These are phyloP conservation scores for Perccottus glenii DNA, from an alignment of 2,113 vertebrate genomes.

Conservation along the genomic window DNA sequence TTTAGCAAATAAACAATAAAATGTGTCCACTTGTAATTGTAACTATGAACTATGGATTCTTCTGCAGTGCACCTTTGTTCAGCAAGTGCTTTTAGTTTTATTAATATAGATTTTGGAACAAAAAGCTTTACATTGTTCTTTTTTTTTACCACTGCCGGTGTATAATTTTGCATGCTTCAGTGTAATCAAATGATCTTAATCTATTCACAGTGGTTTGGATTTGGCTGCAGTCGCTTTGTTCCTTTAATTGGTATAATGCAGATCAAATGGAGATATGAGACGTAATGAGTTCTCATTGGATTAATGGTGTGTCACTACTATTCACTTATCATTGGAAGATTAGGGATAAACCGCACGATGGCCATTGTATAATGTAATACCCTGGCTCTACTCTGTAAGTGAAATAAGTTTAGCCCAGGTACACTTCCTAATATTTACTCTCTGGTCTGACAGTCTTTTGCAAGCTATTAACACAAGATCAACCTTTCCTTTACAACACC, in stretches of 20 bases:
- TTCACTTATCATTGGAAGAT: constrained; percentile 46
- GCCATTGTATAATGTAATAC: constrained; percentile 14
- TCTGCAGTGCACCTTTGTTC: background rate
- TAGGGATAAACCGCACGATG: constrained; percentile 12
- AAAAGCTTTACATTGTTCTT: constrained; percentile 5
- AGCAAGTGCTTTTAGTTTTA: background rate
- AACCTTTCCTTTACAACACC: constrained; percentile 59
- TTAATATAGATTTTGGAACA: background rate
- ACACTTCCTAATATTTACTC: constrained; percentile 13
- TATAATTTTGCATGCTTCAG: constrained; percentile 46
- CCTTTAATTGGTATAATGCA: constrained; percentile 70
- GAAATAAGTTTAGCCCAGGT: constrained; percentile 6
- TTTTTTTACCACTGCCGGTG: constrained; percentile 31
- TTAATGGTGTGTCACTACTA: constrained; percentile 66
- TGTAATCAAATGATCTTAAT: constrained; percentile 75
- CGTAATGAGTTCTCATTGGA: constrained; percentile 68
- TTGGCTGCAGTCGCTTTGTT: constrained; percentile 61
- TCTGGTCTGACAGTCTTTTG: constrained; percentile 35
- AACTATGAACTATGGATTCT: no score
- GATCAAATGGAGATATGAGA: constrained; percentile 67
- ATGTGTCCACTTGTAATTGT: no score
- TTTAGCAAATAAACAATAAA: no score
- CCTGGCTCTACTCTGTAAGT: constrained; percentile 3
- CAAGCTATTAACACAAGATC: constrained; percentile 62
- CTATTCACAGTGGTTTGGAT: constrained; percentile 62